Evolutionary conservation across 2,888 invertebrate genomes (phyloP), one percentile per base, ranked within the genome.

Genomic region (Cephus spinipes): DNA sequence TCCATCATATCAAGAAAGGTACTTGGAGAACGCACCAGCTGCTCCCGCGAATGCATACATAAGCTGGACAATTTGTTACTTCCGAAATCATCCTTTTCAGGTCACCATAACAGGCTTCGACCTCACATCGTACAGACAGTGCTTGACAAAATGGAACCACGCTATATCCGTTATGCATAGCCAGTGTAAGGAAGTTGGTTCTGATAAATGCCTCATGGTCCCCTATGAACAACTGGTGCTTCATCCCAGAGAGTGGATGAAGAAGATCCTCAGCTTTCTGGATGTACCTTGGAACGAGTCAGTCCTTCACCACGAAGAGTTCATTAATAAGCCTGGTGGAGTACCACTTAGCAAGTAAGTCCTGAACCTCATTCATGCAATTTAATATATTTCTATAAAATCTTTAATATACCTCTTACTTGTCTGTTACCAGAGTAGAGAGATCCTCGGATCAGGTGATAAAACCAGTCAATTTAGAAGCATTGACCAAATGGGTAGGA

Each of bases 371-470:
- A 12, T 32, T 4, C 4, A 68, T 79, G 23, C 30, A 23, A 68
- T 77, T 68, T 30, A 68, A 74, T 33, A 77, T 68, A 40, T 34
- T 74, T 73, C 73, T 32, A 77, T 68, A 69, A 34, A 77, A 31
- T 76, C 33, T 23, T 55, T 55, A 55, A 55, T 9, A 23, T 78
- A 78, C 77, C 69, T 79, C 79, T 79, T 82, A 83, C 73, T 82
- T 84, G 83, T 83, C 79, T 92, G 92, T 77, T 23, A 71, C 3
- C 93, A 98, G 98, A 92, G 97, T 98, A 91, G 99, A 99, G 93
- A 95, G 98, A 81, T 98, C 98, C 74, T 98, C 98, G 82, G 99
- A 99, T 94, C 99, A 99, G 94, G 98, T 99, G 87, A 98, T 99
- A 92, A 98, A 99, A 89, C 98, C 99, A 23, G 97, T 99, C 81